phyloP scores from a whole-genome alignment of 1,140 invertebrate species.

The Lethrus apterus region DNA sequence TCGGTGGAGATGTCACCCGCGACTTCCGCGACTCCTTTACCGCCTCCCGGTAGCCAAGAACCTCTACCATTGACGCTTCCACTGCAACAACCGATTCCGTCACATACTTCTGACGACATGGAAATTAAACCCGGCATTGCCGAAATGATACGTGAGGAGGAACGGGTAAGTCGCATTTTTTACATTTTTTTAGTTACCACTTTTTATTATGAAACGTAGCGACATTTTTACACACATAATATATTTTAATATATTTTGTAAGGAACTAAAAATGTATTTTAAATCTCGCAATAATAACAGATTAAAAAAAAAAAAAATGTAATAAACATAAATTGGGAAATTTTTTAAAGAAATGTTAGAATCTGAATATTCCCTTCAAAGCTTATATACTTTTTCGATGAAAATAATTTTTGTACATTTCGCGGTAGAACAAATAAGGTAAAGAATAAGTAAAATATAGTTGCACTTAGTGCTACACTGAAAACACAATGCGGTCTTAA shows the following conservation, averaged over 20 bases:
- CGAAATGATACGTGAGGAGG: constrained; percentile 91
- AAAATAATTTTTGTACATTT: neutral
- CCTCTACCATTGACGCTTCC: constrained; percentile 45
- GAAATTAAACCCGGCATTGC: constrained; percentile 90
- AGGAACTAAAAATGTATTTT: too few relatives aligned
- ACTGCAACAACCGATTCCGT: constrained; percentile 35
- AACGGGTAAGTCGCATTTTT: constrained; percentile 68
- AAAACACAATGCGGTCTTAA: too few relatives aligned
- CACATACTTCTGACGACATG: constrained; percentile 58
- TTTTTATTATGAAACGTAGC: too few relatives aligned
- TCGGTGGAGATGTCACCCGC: constrained; percentile 40
- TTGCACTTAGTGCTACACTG: too few relatives aligned
- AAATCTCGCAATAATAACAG: too few relatives aligned
- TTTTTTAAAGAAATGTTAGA: neutral
- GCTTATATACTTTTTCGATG: neutral
- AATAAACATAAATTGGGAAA: neutral
- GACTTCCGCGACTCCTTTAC: constrained; percentile 39
- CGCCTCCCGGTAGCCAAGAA: constrained; percentile 40
- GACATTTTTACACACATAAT: too few relatives aligned
- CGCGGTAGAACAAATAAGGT: neutral
- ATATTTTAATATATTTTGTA: too few relatives aligned
- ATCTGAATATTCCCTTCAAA: neutral
- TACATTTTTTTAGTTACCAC: too few relatives aligned
- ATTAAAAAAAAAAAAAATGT: too few relatives aligned
- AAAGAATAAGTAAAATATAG: neutral